Base-by-base conservation (phyloP, 2,888 invertebrate genomes). In the Drosophila recens region DNA sequence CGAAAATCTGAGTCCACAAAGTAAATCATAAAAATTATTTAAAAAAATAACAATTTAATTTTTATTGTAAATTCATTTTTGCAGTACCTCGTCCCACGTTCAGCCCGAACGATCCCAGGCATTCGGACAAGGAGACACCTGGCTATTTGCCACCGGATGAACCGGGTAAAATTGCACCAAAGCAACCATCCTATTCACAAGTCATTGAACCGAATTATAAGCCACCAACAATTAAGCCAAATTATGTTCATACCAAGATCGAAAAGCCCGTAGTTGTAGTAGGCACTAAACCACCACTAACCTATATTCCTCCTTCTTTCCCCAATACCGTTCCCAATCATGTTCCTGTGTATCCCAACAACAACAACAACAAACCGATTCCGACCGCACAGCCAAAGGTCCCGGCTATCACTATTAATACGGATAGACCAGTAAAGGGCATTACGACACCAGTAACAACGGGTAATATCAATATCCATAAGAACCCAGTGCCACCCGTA, bases 111-210 rank as follows among this genome's bases (percentile, higher is more conserved):
- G 87, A 90, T 79, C 91, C 92, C 9, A 81, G 90, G 61, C 79
- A 90, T 38, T 92, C 92, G 62, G 71, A 90, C 36, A 84, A 89
- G 76, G 73, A 89, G 30, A 90, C 90, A 49, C 89, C 86, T 43
- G 92, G 92, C 75, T 92, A 92, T 58, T 82, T 92, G 85, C 92
- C 90, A 75, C 91, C 91, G 56, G 94, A 94, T 52, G 94, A 94
- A 51, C 93, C 94, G 75, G 94, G 94, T 93, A 91, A 91, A 84
- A 84, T 83, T 75, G 79, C 76, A 59, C 93, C 93, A 56, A 93
- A 93, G 3, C 72, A 82, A 40, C 80, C 89, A 70, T 77, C 88
- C 70, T 63, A 72, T 68, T 81, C 86, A 63, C 79, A 79, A 77
- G 69, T 82, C 79, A 80, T 84, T 76, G 79, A 81, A 77, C 78